Conservation (phyloP, 2,888 invertebrate genomes). For the Ophonus ardosiacus region DNA sequence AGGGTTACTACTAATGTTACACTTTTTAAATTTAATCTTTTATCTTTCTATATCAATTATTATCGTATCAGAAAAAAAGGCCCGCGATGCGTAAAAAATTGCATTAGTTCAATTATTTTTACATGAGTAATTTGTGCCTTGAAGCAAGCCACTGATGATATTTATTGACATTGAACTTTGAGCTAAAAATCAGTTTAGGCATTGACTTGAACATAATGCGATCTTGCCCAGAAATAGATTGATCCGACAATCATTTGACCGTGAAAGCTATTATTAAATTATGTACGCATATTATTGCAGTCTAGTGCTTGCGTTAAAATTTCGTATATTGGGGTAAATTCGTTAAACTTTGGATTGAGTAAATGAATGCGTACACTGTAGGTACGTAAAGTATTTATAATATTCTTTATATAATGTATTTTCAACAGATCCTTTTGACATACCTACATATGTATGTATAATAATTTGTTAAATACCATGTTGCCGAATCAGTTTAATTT, state of each 20-base stretch:
- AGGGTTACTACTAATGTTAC: too few species aligned
- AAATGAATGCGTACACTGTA: neutral
- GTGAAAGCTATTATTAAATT: constrained; percentile 56
- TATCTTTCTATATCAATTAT: neutral
- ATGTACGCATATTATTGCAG: constrained; percentile 54
- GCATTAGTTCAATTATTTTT: constrained; percentile 35
- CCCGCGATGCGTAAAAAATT: neutral
- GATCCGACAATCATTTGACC: constrained; percentile 39
- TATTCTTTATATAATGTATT: too few species aligned
- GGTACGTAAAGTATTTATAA: too few species aligned
- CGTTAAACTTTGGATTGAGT: neutral
- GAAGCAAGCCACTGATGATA: neutral
- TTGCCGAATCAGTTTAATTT: too few species aligned
- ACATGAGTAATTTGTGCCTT: neutral
- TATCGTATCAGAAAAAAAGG: neutral
- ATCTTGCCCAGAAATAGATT: constrained; percentile 9
- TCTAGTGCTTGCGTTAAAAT: constrained; percentile 44
- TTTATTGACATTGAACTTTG: constrained; percentile 18
- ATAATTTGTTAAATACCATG: too few species aligned
- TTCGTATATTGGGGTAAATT: constrained; percentile 16
- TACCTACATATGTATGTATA: too few species aligned
- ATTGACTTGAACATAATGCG: constrained; percentile 20
- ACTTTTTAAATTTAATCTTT: too few species aligned
- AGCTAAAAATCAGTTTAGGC: constrained; percentile 22
- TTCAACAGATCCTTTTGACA: too few species aligned